Percentiles rank a stretch among this genome's conserved stretches.
Evolutionary conservation across 1,140 invertebrate genomes (phyloP).

Genomic region (Mesaphorura yosii): DNA sequence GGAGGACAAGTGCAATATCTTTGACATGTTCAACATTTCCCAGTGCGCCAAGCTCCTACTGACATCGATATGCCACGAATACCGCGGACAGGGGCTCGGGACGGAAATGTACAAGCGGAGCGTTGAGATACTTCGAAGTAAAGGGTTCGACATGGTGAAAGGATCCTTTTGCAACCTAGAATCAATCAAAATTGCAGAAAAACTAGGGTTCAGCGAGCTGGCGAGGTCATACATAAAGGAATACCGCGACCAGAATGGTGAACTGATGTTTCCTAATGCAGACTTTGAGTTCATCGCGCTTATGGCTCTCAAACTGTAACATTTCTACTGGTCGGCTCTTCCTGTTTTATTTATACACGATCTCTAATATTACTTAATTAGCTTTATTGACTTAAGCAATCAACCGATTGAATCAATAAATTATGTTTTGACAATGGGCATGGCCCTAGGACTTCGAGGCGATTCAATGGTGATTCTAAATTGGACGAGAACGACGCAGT

Average conservation of each 20-base stretch:
- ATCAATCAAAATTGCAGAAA: not conserved
- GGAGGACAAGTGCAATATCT: not conserved
- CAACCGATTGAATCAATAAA: no score
- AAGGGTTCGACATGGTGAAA: not conserved
- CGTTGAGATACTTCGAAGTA: not conserved
- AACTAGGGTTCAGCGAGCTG: not conserved
- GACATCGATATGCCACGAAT: not conserved
- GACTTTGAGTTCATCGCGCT: not conserved
- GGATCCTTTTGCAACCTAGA: not conserved
- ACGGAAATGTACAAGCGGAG: not conserved
- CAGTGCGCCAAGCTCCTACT: not conserved
- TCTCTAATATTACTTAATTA: no score
- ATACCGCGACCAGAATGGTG: not conserved
- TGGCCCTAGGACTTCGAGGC: no score
- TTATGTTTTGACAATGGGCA: no score
- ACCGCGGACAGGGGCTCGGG: not conserved
- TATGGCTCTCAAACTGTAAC: not conserved
- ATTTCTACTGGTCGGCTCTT: no score
- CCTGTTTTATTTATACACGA: no score
- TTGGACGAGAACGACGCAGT: no score
- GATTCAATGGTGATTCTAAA: no score
- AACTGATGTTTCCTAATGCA: not conserved
- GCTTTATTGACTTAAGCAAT: no score
- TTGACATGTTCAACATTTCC: not conserved
- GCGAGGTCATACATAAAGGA: not conserved